These are phyloP conservation scores for Nymphalis polychloros DNA, from an alignment of 2,888 invertebrate genomes.

Conservation along the genomic window DNA sequence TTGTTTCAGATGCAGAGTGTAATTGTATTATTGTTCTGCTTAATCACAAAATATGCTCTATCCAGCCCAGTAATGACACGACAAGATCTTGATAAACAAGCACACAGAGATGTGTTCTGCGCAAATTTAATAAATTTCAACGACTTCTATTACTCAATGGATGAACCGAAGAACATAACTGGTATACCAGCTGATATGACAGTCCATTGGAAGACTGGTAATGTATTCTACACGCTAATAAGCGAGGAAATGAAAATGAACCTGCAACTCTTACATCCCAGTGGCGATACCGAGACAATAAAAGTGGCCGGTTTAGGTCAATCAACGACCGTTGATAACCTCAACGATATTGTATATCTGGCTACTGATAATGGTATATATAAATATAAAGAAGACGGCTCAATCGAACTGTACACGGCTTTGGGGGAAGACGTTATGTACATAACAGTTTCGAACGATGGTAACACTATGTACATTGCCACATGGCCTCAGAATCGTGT, in stretches of 20 bases:
- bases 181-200: slow-evolving; percentile 74
- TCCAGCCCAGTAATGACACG: slow-evolving; percentile 60
- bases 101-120: slow-evolving; percentile 53
- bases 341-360: slow-evolving; percentile 71
- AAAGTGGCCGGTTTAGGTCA: slow-evolving; percentile 71
- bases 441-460: slow-evolving; percentile 62
- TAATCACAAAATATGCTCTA: slow-evolving; percentile 41
- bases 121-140: slow-evolving; percentile 57
- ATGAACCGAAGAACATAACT: slow-evolving; percentile 53
- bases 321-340: slow-evolving; percentile 72
- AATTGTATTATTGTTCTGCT: slow-evolving; percentile 46
- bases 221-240: slow-evolving; percentile 67
- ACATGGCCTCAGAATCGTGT: slow-evolving; percentile 77
- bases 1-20: slow-evolving; percentile 56
- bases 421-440: slow-evolving; percentile 76
- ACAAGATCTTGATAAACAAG: slow-evolving; percentile 50
- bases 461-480: slow-evolving; percentile 64
- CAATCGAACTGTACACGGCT: slow-evolving; percentile 62
- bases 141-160: slow-evolving; percentile 59
- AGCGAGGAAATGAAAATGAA: slow-evolving; percentile 73
- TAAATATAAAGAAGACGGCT: slow-evolving; percentile 66
- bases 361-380: slow-evolving; percentile 77
- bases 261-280: slow-evolving; percentile 59
- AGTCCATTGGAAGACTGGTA: slow-evolving; percentile 70
- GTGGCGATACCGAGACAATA: slow-evolving; percentile 60